Evolutionary conservation across 2,113 vertebrate genomes (phyloP), one percentile per base, ranked within the genome.

Genomic region (Nansenia antarctica): DNA sequence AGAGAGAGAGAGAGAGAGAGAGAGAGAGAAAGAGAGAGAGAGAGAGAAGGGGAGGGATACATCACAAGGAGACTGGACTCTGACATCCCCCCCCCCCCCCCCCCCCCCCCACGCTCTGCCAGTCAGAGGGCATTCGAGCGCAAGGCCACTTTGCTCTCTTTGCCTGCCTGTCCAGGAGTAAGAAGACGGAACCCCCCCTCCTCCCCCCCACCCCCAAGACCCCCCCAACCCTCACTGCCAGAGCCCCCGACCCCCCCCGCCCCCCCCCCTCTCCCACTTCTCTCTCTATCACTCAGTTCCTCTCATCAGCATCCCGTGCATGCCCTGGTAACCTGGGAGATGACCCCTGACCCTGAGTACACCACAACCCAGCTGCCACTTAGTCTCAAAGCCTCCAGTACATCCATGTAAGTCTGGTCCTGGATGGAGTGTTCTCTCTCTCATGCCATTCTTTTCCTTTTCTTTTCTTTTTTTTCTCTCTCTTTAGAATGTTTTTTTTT

Each of bases 1-100:
- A 8, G 39, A 74, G 60, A 67, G n/a, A 65, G 74, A 68, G 69
- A 60, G 61, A 70, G 68, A 34, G 29, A 31, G 39, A 63, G 35
- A 59, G 4, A 47, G 45, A 18, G 2, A 22, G 42, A 45, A 45
- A 1, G 45, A 49, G n/a, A 49, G 45, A 8, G 2, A n/a, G n/a
- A n/a, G 45, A 49, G n/a, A 49, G 45, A 8, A n/a, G n/a, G n/a
- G n/a, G n/a, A n/a, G n/a, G 8, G 65, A 76, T 70, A 84, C 60
- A 80, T 74, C 78, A 78, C 55, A 78, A 79, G 67, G 85, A 87
- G 82, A 87, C 54, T 42, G 77, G 84, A 87, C 89, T 83, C 79
- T 84, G 75, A 37, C 34, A 14, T 68, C 64, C 83, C 26, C 52
- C 54, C 80, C 79, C 78, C 42, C 34, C 39, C 76, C 26, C 24